These are phyloP conservation scores for Drosophila truncata DNA, from an alignment of 1,140 invertebrate species.

Conservation along the genomic window DNA sequence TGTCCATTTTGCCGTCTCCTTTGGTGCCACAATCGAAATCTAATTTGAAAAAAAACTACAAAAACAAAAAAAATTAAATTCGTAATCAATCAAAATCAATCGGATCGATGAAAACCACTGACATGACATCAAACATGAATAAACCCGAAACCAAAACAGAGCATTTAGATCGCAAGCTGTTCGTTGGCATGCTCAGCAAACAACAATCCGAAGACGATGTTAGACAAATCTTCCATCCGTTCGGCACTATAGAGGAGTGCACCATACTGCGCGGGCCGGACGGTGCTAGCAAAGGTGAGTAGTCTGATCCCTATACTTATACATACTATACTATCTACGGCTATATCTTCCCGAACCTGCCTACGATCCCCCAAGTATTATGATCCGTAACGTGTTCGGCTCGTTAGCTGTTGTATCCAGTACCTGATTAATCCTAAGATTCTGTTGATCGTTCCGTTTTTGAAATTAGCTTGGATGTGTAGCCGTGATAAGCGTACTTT, in stretches of 20 bases:
- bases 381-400: slow-evolving; percentile 75
- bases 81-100: slow-evolving; percentile 48
- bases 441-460: slow-evolving; percentile 56
- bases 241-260: slow-evolving; percentile 99
- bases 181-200: slow-evolving; percentile 99
- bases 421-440: slow-evolving; percentile 24
- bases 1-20: slow-evolving; percentile 82
- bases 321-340: slow-evolving; percentile 35
- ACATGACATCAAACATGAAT: slow-evolving; percentile 44
- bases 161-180: slow-evolving; percentile 97
- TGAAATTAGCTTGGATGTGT: slow-evolving; percentile 47
- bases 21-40: slow-evolving; percentile 60
- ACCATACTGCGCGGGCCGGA: slow-evolving; percentile 98
- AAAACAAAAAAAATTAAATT: slow-evolving; percentile 25
- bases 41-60: slow-evolving; percentile 8
- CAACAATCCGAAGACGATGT: slow-evolving; percentile 99
- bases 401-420: slow-evolving; percentile 72
- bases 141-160: slow-evolving; percentile 65
- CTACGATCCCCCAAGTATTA: slow-evolving; percentile 23
- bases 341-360: slow-evolving; percentile 22
- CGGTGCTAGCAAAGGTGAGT: slow-evolving; percentile 97
- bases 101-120: slow-evolving; percentile 36
- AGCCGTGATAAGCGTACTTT: slow-evolving; percentile 23
- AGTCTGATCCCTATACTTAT: slow-evolving; percentile 9
- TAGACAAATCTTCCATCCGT: slow-evolving; percentile 97